phyloP scores from a whole-genome alignment of 1,140 invertebrate genomes.

The Musca domestica region DNA sequence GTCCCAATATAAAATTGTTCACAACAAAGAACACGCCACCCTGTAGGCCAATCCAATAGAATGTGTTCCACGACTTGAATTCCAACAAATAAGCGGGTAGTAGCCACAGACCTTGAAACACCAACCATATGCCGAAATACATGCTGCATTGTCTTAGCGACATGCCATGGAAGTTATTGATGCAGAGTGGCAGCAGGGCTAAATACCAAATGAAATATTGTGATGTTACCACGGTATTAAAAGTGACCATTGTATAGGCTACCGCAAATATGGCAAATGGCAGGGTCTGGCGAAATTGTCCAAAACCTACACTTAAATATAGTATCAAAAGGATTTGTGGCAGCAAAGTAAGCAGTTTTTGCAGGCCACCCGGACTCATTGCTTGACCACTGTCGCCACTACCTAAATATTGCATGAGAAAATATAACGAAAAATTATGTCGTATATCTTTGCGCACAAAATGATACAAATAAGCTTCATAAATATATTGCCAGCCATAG shows the following conservation, averaged over 20 bases:
- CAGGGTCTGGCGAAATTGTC: constrained; percentile 65
- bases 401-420: constrained; percentile 88
- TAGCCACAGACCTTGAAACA: constrained; percentile 84
- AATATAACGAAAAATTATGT: constrained; percentile 98
- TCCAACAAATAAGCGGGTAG: constrained; percentile 87
- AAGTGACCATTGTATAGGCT: constrained; percentile 87
- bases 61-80: constrained; percentile 82
- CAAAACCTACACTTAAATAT: constrained; percentile 70
- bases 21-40: constrained; percentile 73
- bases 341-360: constrained; percentile 69
- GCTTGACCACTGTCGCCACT: constrained; percentile 60
- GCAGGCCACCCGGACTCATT: constrained; percentile 56
- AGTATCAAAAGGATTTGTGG: constrained; percentile 74
- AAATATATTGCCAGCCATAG: constrained; percentile 87
- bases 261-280: constrained; percentile 82
- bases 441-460: constrained; percentile 80
- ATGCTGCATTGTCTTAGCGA: constrained; percentile 55
- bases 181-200: constrained; percentile 77
- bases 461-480: constrained; percentile 95
- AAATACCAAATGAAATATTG: constrained; percentile 99
- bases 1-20: constrained; percentile 71
- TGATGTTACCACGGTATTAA: constrained; percentile 95
- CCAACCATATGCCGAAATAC: constrained; percentile 68
- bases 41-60: constrained; percentile 75
- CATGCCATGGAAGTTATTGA: constrained; percentile 63